A percentile compares a stretch with the other conserved stretches of the same genome.
Evolutionary conservation across 2,113 vertebrate genomes (phyloP).

Genomic region (Xiphophorus hellerii): DNA sequence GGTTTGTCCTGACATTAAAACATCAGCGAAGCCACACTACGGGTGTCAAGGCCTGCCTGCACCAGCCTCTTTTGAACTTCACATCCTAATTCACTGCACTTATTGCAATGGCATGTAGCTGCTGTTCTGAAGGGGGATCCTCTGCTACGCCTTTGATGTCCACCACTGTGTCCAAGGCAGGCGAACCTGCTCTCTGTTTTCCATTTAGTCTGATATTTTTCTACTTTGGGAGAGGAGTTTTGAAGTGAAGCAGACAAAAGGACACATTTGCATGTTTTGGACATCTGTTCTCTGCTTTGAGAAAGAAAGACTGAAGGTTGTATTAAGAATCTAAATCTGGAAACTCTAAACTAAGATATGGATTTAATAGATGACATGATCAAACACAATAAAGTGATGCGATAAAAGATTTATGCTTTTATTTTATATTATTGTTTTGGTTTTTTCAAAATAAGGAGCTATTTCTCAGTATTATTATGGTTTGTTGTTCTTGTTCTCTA

Average conservation of each 20-base stretch:
- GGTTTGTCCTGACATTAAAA: constrained; percentile 70
- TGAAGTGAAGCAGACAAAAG: constrained; percentile 61
- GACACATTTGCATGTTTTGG: constrained; percentile 65
- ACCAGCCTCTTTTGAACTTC: constrained; percentile 77
- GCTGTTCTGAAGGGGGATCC: constrained; percentile 76
- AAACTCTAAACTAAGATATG: not conserved
- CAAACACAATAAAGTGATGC: no score
- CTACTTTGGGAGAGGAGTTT: constrained; percentile 53
- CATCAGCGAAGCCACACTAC: constrained; percentile 74
- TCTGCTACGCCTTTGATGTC: constrained; percentile 74
- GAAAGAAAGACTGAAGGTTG: constrained; percentile 10
- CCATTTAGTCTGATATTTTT: constrained; percentile 64
- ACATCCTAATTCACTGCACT: constrained; percentile 70
- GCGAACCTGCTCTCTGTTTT: constrained; percentile 64
- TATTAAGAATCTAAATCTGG: not conserved
- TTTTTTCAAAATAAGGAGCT: not conserved
- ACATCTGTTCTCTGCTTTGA: constrained; percentile 43
- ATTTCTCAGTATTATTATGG: no score
- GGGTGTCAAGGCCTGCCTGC: constrained; percentile 60
- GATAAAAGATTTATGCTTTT: no score
- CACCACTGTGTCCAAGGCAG: constrained; percentile 73
- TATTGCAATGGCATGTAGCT: constrained; percentile 80
- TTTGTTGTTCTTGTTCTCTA: not conserved
- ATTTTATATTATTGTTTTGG: not conserved
- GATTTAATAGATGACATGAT: not conserved